Percentiles rank a stretch among this genome's conserved stretches.
These are phyloP conservation scores for Labrus mixtus DNA, from an alignment of 2,113 vertebrate species.

Conservation along the genomic window DNA sequence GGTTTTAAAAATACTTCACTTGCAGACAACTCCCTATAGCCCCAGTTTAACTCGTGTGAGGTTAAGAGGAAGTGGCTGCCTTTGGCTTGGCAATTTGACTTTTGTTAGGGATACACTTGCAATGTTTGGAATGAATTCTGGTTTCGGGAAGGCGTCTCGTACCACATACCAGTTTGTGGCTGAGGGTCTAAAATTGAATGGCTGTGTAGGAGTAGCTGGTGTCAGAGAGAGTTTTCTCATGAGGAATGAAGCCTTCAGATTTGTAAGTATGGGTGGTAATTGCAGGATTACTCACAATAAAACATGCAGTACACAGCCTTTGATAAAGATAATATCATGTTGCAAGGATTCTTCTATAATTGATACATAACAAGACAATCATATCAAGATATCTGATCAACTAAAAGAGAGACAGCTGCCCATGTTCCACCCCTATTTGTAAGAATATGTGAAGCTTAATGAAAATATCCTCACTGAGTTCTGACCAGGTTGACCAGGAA, in stretches of 20 bases:
- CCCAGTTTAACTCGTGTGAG: slow-evolving; percentile 47
- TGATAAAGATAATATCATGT: no score
- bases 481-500: neutral
- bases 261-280: neutral
- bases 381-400: no score
- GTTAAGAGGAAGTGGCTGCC: slow-evolving; percentile 73
- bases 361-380: no score
- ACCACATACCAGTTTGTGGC: slow-evolving; percentile 77
- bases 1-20: slow-evolving; percentile 46
- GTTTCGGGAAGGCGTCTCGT: slow-evolving; percentile 70
- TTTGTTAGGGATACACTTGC: slow-evolving; percentile 73
- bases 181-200: slow-evolving; percentile 65
- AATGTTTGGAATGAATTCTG: slow-evolving; percentile 80
- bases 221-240: slow-evolving; percentile 25
- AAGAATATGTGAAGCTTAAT: neutral
- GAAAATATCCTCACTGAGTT: neutral
- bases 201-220: slow-evolving; percentile 42
- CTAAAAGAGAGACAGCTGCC: no score
- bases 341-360: no score
- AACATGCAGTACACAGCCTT: no score
- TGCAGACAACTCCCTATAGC: slow-evolving; percentile 34
- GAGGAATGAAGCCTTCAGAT: slow-evolving; percentile 8
- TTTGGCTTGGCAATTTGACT: slow-evolving; percentile 66
- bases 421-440: no score
- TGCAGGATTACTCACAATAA: no score